These are phyloP conservation scores for Lycaena phlaeas DNA, from an alignment of 2,888 invertebrate genomes.

Conservation along the genomic window DNA sequence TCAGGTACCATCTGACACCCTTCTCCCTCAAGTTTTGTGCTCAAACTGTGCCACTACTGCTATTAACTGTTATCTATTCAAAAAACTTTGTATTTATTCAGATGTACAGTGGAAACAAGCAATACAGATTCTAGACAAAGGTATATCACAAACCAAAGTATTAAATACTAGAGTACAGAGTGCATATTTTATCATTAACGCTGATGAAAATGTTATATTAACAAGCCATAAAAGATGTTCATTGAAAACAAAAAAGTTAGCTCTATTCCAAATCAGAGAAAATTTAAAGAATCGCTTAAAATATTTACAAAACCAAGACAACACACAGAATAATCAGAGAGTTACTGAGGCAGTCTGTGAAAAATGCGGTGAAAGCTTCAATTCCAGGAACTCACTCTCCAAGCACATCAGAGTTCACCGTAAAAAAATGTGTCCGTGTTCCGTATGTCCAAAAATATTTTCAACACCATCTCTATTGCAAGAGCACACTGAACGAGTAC, in stretches of 20 bases:
- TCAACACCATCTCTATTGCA: constrained; percentile 28
- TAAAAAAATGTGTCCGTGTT: constrained; percentile 30
- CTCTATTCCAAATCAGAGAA: constrained; percentile 34
- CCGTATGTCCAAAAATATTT: constrained; percentile 41
- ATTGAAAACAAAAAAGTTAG: constrained; percentile 29
- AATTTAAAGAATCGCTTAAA: constrained; percentile 31
- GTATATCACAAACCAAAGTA: constrained; percentile 27
- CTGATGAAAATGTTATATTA: constrained; percentile 32
- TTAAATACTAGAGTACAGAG: constrained; percentile 28
- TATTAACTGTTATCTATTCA: constrained; percentile 40
- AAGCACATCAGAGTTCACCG: constrained; percentile 39
- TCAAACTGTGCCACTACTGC: constrained; percentile 35
- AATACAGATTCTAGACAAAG: constrained; percentile 27
- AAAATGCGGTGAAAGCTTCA: constrained; percentile 38
- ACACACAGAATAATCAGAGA: constrained; percentile 23
- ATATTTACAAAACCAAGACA: constrained; percentile 28
- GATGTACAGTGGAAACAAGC: constrained; percentile 34
- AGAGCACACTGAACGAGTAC: constrained; percentile 41
- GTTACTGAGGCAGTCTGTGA: constrained; percentile 30
- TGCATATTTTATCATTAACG: constrained; percentile 35
- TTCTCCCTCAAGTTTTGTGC: constrained; percentile 43
- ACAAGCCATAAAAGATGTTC: constrained; percentile 31
- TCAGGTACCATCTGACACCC: constrained; percentile 33
- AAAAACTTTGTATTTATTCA: constrained; percentile 36
- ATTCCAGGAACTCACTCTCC: constrained; percentile 21